Conservation (phyloP, 2,113 vertebrate genomes). For the Prochilodus magdalenae region DNA sequence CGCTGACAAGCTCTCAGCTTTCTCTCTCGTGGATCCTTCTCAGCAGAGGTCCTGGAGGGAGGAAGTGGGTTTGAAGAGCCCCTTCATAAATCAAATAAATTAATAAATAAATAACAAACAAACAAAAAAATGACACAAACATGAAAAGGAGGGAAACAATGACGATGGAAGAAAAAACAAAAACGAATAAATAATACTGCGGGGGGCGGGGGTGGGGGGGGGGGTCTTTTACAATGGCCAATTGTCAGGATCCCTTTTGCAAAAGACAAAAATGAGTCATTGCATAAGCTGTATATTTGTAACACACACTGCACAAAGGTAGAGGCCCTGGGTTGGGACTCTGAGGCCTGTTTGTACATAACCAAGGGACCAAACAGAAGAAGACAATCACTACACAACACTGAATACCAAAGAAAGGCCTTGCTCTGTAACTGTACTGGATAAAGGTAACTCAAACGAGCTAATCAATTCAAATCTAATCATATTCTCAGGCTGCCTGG, state of each 20-base stretch:
- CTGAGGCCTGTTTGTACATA: slow-evolving; percentile 82
- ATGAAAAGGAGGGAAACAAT: slow-evolving; percentile 41
- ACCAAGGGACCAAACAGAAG: slow-evolving; percentile 75
- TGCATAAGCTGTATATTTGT: slow-evolving; percentile 60
- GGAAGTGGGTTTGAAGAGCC: slow-evolving; percentile 18
- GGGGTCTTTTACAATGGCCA: slow-evolving; percentile 75
- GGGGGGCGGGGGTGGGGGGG: slow-evolving; percentile 69
- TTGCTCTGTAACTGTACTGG: slow-evolving; percentile 70
- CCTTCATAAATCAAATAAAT: slow-evolving; percentile 41
- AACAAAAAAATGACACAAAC: slow-evolving; percentile 23
- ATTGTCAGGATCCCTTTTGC: slow-evolving; percentile 78
- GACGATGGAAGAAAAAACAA: not conserved
- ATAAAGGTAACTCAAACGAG: slow-evolving; percentile 64
- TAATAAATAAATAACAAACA: slow-evolving; percentile 19
- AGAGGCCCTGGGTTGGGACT: slow-evolving; percentile 78
- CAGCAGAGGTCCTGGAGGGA: slow-evolving; percentile 33
- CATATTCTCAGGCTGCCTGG: slow-evolving; percentile 70
- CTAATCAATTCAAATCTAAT: slow-evolving; percentile 81
- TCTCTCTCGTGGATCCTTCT: slow-evolving; percentile 16
- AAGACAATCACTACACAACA: slow-evolving; percentile 72
- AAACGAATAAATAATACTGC: slow-evolving; percentile 69
- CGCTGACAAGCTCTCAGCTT: not conserved
- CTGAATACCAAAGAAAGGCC: slow-evolving; percentile 64
- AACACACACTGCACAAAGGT: slow-evolving; percentile 68
- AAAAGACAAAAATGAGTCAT: slow-evolving; percentile 73